Conservation (phyloP, 2,113 vertebrate species). For the Psephotus haematonotus region DNA sequence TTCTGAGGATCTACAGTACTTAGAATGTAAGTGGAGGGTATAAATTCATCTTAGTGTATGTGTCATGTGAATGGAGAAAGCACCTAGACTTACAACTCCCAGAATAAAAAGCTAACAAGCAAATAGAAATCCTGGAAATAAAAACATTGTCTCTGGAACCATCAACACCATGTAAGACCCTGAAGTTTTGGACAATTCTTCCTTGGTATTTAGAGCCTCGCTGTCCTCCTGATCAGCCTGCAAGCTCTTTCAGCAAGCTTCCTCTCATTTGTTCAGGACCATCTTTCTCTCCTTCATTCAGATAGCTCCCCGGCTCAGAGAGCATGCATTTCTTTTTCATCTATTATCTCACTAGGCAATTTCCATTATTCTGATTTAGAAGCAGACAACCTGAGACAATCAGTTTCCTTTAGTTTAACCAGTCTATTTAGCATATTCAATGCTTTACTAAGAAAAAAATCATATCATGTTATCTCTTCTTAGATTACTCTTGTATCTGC, state of each 20-base stretch:
- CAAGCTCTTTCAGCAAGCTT: not conserved
- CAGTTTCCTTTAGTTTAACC: not conserved
- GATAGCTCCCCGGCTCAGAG: not conserved
- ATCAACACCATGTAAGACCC: rapidly evolving
- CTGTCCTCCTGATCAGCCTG: not conserved
- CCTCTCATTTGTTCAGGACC: not conserved
- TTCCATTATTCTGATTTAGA: not conserved
- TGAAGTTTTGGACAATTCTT: not conserved
- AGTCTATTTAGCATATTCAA: not conserved
- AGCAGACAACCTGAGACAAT: not conserved
- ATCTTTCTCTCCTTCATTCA: not conserved
- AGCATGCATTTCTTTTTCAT: not conserved
- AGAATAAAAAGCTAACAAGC: not conserved
- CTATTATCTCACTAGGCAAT: not conserved
- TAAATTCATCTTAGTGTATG: not conserved
- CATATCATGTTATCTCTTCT: not conserved
- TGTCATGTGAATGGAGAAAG: not conserved
- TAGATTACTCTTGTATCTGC: not conserved
- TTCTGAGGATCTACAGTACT: not conserved
- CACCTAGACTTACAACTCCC: not conserved
- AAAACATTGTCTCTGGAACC: not conserved
- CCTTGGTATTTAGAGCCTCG: not conserved
- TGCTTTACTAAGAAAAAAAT: not conserved
- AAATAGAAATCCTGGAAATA: not conserved
- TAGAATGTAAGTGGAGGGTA: not conserved